Percentiles rank a stretch among this genome's conserved stretches.
Evolutionary conservation across 1,140 invertebrate genomes (phyloP).

Genomic region (Drosophila lini): DNA sequence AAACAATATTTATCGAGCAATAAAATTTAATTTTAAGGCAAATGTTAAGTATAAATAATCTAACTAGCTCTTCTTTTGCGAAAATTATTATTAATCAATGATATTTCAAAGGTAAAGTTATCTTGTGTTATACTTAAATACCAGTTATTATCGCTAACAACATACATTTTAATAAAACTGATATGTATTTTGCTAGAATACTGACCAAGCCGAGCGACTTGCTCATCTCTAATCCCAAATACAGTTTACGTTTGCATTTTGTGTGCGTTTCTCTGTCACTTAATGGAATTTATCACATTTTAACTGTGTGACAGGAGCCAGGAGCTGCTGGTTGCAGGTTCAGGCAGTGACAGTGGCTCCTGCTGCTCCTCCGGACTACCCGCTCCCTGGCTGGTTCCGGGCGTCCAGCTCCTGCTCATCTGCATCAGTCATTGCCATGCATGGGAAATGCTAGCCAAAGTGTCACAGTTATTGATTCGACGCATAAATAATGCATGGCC

Average conservation of each 20-base stretch:
- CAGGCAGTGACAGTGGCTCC: conserved; percentile 22
- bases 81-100: not conserved
- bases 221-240: conserved; percentile 35
- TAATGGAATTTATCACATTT: conserved; percentile 83
- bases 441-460: conserved; percentile 67
- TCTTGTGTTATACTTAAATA: not conserved
- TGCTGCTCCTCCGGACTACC: conserved; percentile 3
- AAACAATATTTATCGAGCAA: not conserved
- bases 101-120: not conserved
- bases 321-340: conserved; percentile 53
- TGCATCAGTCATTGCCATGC: conserved; percentile 54
- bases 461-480: conserved; percentile 74
- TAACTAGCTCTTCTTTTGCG: not conserved
- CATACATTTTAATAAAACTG: not conserved
- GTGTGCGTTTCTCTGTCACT: conserved; percentile 67
- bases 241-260: conserved; percentile 47
- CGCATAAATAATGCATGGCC: conserved; percentile 72
- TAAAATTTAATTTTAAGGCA: not conserved
- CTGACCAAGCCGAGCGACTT: not conserved
- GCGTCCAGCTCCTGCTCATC: conserved; percentile 29
- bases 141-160: too few species aligned
- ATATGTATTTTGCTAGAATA: not conserved
- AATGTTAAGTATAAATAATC: not conserved
- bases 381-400: conserved; percentile 44
- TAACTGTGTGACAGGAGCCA: conserved; percentile 77